Base-by-base conservation (phyloP, 1,140 invertebrate species). In the Bombus sylvicola region DNA sequence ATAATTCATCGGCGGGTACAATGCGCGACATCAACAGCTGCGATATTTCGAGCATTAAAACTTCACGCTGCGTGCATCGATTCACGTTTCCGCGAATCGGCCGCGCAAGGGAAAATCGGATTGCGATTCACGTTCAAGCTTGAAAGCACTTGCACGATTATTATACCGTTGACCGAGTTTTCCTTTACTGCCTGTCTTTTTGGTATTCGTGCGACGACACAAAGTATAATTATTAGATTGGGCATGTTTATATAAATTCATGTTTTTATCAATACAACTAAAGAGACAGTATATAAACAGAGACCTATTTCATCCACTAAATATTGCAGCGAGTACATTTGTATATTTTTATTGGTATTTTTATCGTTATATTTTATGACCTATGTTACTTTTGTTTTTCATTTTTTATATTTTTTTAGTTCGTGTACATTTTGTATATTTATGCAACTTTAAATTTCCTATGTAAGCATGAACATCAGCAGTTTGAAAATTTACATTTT, bases 11-110 rank as follows among this genome's bases (percentile, higher is more conserved):
- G 28, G n/a, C 39, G 57, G 39, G 5, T 15, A 53, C 3, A 41
- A 81, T n/a, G 12, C n/a, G 31, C 62, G 62, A 53, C 34, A 69
- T 18, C 4, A 34, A 28, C 73, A 75, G 41, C 43, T 57, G 18
- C 18, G n/a, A 34, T 75, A 75, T 57, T 41, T 22, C 43, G 37
- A 64, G 59, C 59, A 57, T 62, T 64, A 64, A 75, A 53, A 75
- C 31, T 57, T 37, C 71, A n/a, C 39, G 71, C 71, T n/a, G 71
- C 25, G 28, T 28, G 43, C 22, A 75, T 75, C 73, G 73, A 57
- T 57, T 75, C 53, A 34, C 73, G n/a, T 41, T 41, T 41, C 13
- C 25, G 28, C 31, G 71, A 41, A 39, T 71, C 34, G 22, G 8
- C 25, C n/a, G 41, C 13, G 41, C 41, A 18, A 15, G 8, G 41